These are phyloP conservation scores for Sparidentex hasta DNA, from an alignment of 2,797 vertebrate genomes.

Conservation along the genomic window DNA sequence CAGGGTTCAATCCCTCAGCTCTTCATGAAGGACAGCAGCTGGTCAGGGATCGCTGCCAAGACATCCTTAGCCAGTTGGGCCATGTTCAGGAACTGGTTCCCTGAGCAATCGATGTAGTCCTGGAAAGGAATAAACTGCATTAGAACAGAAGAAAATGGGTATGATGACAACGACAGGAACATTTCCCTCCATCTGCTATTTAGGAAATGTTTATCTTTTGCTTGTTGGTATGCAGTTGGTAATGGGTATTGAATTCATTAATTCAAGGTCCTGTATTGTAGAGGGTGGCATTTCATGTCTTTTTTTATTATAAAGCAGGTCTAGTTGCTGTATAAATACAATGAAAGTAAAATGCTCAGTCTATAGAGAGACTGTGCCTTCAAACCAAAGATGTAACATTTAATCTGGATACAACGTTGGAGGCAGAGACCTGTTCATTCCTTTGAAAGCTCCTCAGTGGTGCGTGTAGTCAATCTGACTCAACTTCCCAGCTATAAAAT, in stretches of 20 bases:
- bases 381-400: too few species aligned
- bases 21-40: slow-evolving; percentile 94
- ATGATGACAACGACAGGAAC: neutral
- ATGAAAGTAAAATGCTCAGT: too few species aligned
- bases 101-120: slow-evolving; percentile 94
- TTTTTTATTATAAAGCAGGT: too few species aligned
- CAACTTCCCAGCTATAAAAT: too few species aligned
- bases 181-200: neutral
- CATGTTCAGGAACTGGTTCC: slow-evolving; percentile 97
- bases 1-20: slow-evolving; percentile 87
- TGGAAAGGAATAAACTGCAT: slow-evolving; percentile 95
- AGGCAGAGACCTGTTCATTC: too few species aligned
- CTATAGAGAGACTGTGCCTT: too few species aligned
- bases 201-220: neutral
- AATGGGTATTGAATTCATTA: neutral
- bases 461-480: too few species aligned
- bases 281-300: too few species aligned
- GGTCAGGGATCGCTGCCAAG: slow-evolving; percentile 92
- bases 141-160: neutral
- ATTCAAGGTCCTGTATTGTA: too few species aligned
- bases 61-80: slow-evolving; percentile 93
- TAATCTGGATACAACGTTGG: too few species aligned
- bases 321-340: too few species aligned
- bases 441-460: too few species aligned
- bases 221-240: neutral